phyloP scores from a whole-genome alignment of 2,113 vertebrate genomes.

The Pristiophorus japonicus region DNA sequence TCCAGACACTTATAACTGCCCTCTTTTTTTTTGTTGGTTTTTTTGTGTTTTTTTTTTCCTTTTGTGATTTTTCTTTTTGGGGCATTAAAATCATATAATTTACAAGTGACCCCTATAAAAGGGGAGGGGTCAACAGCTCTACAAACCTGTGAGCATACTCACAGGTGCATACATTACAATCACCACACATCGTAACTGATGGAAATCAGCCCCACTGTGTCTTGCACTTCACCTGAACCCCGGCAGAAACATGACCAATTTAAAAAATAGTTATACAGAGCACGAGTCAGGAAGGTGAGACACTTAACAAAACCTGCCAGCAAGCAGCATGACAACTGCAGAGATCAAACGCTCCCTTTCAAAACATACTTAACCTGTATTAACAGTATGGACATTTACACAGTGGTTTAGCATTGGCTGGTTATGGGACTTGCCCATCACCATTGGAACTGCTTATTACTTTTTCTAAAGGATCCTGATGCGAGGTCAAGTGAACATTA shows the following conservation, averaged over 20 bases:
- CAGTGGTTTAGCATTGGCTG: neutral
- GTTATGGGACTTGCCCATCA: too few relatives aligned
- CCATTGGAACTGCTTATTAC: neutral
- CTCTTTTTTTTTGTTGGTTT: too few relatives aligned
- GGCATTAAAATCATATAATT: too few relatives aligned
- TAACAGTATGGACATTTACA: neutral
- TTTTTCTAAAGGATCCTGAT: neutral
- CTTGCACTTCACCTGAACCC: neutral
- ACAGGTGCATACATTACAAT: too few relatives aligned
- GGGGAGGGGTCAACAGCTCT: too few relatives aligned
- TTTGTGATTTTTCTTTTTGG: too few relatives aligned
- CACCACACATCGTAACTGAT: neutral
- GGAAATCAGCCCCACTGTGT: neutral
- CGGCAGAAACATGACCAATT: neutral
- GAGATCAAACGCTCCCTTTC: neutral
- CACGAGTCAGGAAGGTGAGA: neutral
- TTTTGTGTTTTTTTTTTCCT: too few relatives aligned
- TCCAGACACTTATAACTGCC: too few relatives aligned
- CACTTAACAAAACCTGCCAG: neutral
- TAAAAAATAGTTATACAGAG: neutral
- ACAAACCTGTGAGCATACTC: too few relatives aligned
- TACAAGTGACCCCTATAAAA: too few relatives aligned
- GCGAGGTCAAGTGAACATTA: slow-evolving; percentile 18
- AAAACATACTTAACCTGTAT: neutral
- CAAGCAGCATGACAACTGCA: neutral